These are phyloP conservation scores for Drosophila rhopaloa DNA, from an alignment of 1,140 invertebrate genomes.

Conservation along the genomic window DNA sequence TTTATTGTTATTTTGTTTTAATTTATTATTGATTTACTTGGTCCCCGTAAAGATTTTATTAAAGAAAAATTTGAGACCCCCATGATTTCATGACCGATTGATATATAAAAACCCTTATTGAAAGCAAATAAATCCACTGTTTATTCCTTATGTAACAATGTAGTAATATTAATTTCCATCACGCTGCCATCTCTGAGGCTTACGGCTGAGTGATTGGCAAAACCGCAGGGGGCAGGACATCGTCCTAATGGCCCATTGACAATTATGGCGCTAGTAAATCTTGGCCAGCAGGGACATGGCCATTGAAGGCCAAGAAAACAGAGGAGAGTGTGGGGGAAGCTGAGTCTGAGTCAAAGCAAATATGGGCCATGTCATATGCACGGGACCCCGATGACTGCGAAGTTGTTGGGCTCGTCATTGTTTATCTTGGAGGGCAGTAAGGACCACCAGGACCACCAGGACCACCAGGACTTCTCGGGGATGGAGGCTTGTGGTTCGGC, in stretches of 20 bases:
- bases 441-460: too few relatives aligned
- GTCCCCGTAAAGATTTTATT: too few relatives aligned
- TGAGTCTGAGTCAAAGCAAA: constrained; percentile 27
- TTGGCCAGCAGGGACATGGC: constrained; percentile 42
- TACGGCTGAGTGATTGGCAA: constrained; percentile 62
- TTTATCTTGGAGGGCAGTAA: constrained; percentile 13
- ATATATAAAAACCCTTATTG: background rate
- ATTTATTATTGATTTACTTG: too few relatives aligned
- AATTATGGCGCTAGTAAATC: constrained; percentile 79
- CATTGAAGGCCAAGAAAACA: constrained; percentile 1
- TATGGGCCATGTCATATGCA: constrained; percentile 42
- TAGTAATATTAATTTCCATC: constrained; percentile 39
- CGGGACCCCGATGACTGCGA: constrained; percentile 14
- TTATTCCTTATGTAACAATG: constrained; percentile 15
- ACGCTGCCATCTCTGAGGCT: constrained; percentile 48
- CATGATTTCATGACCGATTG: too few relatives aligned
- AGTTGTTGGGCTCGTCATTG: constrained; percentile 21
- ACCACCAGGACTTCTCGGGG: background rate
- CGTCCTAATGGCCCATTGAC: constrained; percentile 75
- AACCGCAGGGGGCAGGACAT: constrained; percentile 57
- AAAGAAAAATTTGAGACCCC: too few relatives aligned
- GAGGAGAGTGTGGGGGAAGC: background rate
- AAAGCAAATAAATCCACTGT: background rate
- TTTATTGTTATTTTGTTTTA: too few relatives aligned
- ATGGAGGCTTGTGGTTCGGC: constrained; percentile 12